phyloP scores from a whole-genome alignment of 2,113 vertebrate species.

The Takifugu bimaculatus region DNA sequence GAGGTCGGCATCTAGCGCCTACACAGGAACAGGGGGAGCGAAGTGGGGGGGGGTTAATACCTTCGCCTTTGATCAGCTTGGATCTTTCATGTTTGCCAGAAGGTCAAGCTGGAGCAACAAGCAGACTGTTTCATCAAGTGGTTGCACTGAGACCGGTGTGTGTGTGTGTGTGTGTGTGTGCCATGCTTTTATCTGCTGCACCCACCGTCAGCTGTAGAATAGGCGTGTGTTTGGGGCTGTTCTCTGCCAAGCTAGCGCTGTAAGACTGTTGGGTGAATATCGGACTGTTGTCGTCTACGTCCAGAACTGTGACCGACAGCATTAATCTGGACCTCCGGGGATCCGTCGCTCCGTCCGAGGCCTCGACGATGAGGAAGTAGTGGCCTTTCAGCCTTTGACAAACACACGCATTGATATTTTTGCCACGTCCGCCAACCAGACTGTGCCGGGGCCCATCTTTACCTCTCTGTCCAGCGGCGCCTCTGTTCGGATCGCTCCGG shows the following conservation, averaged over 20 bases:
- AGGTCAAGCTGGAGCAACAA: slow-evolving; percentile 5
- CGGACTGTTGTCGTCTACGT: slow-evolving; percentile 95
- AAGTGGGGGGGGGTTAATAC: slow-evolving; percentile 3
- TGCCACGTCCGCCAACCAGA: too few relatives aligned
- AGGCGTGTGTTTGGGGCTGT: slow-evolving; percentile 79
- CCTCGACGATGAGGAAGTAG: slow-evolving; percentile 87
- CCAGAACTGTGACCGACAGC: slow-evolving; percentile 83
- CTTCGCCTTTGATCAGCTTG: background rate
- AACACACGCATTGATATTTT: background rate
- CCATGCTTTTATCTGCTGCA: background rate
- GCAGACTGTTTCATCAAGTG: too few relatives aligned
- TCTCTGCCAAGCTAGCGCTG: slow-evolving; percentile 82
- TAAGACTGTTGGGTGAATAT: slow-evolving; percentile 86
- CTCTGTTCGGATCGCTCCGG: slow-evolving; percentile 84
- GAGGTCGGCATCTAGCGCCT: slow-evolving; percentile 90
- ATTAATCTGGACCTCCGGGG: slow-evolving; percentile 81
- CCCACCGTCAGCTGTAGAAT: slow-evolving; percentile 84
- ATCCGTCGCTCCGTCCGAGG: slow-evolving; percentile 83
- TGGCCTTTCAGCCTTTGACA: slow-evolving; percentile 65
- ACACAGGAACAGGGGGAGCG: slow-evolving; percentile 6
- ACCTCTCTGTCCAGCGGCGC: slow-evolving; percentile 86
- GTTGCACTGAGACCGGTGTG: background rate
- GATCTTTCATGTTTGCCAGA: slow-evolving; percentile 27
- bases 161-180: too few relatives aligned
- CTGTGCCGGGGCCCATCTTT: slow-evolving; percentile 13